Conservation (phyloP, 2,797 vertebrate species). For the Lacerta agilis region DNA sequence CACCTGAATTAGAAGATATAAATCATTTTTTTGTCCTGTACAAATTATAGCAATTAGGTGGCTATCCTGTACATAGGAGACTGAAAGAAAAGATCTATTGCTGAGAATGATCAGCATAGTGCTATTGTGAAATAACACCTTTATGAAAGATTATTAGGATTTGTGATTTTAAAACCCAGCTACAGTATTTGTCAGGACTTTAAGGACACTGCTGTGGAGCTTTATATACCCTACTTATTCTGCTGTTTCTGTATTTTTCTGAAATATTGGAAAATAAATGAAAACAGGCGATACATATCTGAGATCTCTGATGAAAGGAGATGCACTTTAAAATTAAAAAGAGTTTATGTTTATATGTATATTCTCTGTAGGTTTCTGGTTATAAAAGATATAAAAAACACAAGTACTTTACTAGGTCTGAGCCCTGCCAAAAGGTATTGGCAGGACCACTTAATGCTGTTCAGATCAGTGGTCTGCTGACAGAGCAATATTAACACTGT, state of each 20-base stretch:
- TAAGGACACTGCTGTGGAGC: background rate
- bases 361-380: background rate
- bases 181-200: background rate
- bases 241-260: background rate
- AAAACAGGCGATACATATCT: background rate
- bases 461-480: background rate
- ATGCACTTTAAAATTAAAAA: background rate
- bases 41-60: background rate
- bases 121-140: background rate
- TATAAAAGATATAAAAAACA: background rate
- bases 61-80: background rate
- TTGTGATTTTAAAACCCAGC: background rate
- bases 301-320: background rate
- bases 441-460: background rate
- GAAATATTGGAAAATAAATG: background rate
- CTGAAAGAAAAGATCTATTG: background rate
- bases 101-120: background rate
- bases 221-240: background rate
- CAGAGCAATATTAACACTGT: background rate
- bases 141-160: background rate
- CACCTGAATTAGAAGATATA: conserved; percentile 79
- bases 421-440: background rate
- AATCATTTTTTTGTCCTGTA: background rate
- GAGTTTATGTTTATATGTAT: background rate
- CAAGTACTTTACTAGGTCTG: background rate